A percentile compares a stretch with the other conserved stretches of the same genome.
phyloP scores from a whole-genome alignment of 2,113 vertebrate species.

The Barbus barbus region DNA sequence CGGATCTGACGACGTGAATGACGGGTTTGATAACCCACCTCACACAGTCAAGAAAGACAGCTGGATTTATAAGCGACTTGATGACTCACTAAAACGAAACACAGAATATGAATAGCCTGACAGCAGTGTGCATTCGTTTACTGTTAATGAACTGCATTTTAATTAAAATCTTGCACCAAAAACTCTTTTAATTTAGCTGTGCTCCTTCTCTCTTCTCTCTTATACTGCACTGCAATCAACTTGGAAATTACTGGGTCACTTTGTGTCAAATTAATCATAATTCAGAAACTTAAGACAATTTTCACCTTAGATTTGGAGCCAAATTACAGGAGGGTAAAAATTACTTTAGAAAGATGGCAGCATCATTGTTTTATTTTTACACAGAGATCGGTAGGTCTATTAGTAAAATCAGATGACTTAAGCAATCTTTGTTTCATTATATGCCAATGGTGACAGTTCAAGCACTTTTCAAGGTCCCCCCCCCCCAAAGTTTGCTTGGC shows the following conservation, averaged over 20 bases:
- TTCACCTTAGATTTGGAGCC: no score
- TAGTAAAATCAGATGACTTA: no score
- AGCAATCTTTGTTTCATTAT: no score
- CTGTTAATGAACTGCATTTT: background rate
- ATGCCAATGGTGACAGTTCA: no score
- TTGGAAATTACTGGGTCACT: background rate
- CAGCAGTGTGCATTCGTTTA: background rate
- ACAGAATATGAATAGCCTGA: background rate
- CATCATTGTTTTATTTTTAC: no score
- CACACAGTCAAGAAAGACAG: background rate
- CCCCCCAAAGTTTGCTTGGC: no score
- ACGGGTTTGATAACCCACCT: slow-evolving; percentile 19
- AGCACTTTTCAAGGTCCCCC: no score
- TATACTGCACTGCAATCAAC: background rate
- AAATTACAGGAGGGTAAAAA: no score
- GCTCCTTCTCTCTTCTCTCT: no score
- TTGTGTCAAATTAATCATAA: background rate
- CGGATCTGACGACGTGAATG: background rate
- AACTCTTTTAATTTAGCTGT: background rate
- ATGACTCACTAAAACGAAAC: slow-evolving; percentile 20
- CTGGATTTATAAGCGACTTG: background rate
- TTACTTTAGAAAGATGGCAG: no score
- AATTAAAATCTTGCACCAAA: background rate
- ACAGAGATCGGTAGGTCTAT: no score
- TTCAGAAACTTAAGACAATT: no score